These are phyloP conservation scores for Belonocnema kinseyi DNA, from an alignment of 1,140 invertebrate species.

Conservation along the genomic window DNA sequence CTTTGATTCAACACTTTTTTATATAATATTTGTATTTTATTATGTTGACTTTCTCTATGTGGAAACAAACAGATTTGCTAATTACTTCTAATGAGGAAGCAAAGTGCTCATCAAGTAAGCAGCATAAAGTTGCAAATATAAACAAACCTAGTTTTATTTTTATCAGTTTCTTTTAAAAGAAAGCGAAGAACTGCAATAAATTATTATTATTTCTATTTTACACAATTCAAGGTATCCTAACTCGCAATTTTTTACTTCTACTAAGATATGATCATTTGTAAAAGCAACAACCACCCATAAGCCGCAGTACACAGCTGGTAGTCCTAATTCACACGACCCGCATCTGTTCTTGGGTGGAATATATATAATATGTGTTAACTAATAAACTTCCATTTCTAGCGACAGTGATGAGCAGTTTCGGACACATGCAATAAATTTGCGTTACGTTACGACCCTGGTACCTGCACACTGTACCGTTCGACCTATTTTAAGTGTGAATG, in stretches of 20 bases:
- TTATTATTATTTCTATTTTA: not conserved
- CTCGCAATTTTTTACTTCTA: not conserved
- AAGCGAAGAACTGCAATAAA: not conserved
- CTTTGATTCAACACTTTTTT: too few relatives aligned
- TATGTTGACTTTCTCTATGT: too few relatives aligned
- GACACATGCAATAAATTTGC: constrained; percentile 9
- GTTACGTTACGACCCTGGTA: constrained; percentile 13
- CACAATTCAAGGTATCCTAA: not conserved
- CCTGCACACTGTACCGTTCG: constrained; percentile 7
- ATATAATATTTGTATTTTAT: too few relatives aligned
- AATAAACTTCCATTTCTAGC: constrained; percentile 26
- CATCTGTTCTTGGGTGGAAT: constrained; percentile 2
- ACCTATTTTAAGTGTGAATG: constrained; percentile 29
- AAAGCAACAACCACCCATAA: not conserved
- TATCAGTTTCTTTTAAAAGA: not conserved
- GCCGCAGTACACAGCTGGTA: constrained; percentile 2
- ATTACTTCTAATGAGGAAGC: too few relatives aligned
- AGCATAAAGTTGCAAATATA: too few relatives aligned
- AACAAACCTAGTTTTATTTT: too few relatives aligned
- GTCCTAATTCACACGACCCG: constrained; percentile 27
- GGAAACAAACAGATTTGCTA: too few relatives aligned
- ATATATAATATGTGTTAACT: constrained; percentile 6
- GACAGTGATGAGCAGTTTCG: constrained; percentile 8
- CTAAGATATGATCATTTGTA: not conserved
- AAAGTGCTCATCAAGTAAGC: too few relatives aligned